Conservation (phyloP, 2,888 invertebrate species). For the Orchesella flavescens region DNA sequence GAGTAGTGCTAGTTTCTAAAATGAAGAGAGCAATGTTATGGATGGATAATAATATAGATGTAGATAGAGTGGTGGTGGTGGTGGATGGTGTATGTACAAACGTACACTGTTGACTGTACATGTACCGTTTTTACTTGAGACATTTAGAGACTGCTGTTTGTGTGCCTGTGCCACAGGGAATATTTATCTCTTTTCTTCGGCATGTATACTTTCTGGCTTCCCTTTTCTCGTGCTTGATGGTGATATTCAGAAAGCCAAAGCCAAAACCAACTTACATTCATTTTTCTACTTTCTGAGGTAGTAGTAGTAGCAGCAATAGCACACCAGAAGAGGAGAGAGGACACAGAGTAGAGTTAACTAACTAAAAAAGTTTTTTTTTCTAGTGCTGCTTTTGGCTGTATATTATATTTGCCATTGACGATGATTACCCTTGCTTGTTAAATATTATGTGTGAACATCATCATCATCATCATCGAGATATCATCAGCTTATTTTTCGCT, state of each 20-base stretch:
- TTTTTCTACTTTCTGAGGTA: slow-evolving; percentile 4
- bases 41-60: not conserved
- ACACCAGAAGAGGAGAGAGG: not conserved
- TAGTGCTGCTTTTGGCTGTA: not conserved
- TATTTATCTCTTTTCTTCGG: slow-evolving; percentile 1
- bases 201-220: not conserved
- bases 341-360: slow-evolving; percentile 13
- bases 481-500: slow-evolving; percentile 18
- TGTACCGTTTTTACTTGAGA: too few relatives aligned
- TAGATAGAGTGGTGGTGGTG: too few relatives aligned
- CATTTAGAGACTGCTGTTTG: not conserved
- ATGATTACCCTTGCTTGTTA: slow-evolving; percentile 19
- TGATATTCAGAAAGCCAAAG: not conserved
- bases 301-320: not conserved
- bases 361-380: slow-evolving; percentile 8
- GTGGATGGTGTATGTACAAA: too few relatives aligned
- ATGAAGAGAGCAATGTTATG: too few relatives aligned
- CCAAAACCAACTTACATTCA: too few relatives aligned
- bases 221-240: slow-evolving; percentile 22
- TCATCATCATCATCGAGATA: slow-evolving; percentile 16
- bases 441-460: slow-evolving; percentile 29
- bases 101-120: too few relatives aligned
- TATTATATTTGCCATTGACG: slow-evolving; percentile 30
- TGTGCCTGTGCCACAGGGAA: not conserved
- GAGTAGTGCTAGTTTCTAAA: too few relatives aligned